Base-by-base conservation (phyloP, 2,113 vertebrate species). In the Eonycteris spelaea region DNA sequence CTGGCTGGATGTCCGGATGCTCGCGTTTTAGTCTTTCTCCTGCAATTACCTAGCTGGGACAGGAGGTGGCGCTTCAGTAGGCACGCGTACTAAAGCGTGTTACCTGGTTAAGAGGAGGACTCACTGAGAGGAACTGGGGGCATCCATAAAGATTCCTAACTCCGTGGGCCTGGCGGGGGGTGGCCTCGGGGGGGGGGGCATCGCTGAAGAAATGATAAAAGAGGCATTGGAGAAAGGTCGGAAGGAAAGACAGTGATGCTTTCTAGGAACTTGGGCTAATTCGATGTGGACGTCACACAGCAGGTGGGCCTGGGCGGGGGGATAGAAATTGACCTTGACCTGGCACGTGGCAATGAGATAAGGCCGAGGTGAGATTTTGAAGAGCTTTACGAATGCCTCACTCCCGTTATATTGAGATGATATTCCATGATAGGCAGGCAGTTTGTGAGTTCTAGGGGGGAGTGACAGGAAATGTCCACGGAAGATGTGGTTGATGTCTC, bases 111-210 rank as follows among this genome's bases (percentile, higher is more conserved):
- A 63, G n/a, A 70, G 65, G 40, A 77, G 19, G 40, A 14, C 11
- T 80, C 7, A 3, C 10, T 59, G 45, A 11, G n/a, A 26, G 53
- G 74, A 96, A 16, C 8, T 11, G 1, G 65, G 68, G 0, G 33
- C 4, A 57, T 10, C 40, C 1, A 1, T 6, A 11, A 13, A 13
- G n/a, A 43, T 18, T 38, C 38, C 9, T n/a, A 0, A 6, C 11
- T 65, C 15, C 2, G 33, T 67, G 7, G 14, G 73, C 13, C 19
- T 2, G 14, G n/a, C n/a, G n/a, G n/a, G n/a, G n/a, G n/a, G n/a
- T n/a, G n/a, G n/a, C n/a, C n/a, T n/a, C n/a, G n/a, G n/a, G n/a
- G n/a, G n/a, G 45, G 8, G 7, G 4, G 30, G 40, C 13, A 19
- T n/a, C n/a, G 0, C 2, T 28, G 77, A 91, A 75, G 24, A 59